Evolutionary conservation across 2,888 invertebrate species (phyloP).

Genomic region (Euplexia lucipara): DNA sequence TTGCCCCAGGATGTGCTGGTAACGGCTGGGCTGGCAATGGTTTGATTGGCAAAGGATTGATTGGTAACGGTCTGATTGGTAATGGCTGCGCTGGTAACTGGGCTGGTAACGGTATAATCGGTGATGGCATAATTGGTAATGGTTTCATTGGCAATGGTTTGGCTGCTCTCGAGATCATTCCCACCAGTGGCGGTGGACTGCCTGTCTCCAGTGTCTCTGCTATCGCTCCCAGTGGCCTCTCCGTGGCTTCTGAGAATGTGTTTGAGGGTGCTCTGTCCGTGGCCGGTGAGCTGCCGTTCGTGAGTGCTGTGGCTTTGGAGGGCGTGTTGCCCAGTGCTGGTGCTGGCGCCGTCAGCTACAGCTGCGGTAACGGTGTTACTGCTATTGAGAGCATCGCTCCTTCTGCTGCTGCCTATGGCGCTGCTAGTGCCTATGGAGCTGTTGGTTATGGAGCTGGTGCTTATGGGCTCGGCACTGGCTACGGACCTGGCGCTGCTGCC

Average conservation of each 20-base stretch:
- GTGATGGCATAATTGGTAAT: constrained; percentile 7
- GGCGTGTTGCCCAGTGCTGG: constrained; percentile 41
- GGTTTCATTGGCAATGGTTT: constrained; percentile 49
- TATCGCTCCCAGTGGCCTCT: constrained; percentile 47
- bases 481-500: constrained; percentile 11
- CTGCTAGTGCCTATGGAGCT: constrained; percentile 5
- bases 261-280: constrained; percentile 49
- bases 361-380: constrained; percentile 42
- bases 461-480: constrained; percentile 3
- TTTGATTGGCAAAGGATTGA: too few relatives aligned
- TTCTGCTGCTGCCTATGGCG: constrained; percentile 21
- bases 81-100: too few relatives aligned
- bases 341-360: constrained; percentile 42
- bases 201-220: constrained; percentile 47
- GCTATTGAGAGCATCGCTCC: constrained; percentile 23
- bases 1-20: constrained; percentile 2
- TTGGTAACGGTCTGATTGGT: neutral
- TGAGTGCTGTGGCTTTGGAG: constrained; percentile 36
- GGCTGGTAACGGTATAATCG: neutral
- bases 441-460: constrained; percentile 1
- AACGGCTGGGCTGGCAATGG: neutral
- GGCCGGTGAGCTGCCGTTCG: constrained; percentile 51
- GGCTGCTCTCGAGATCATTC: constrained; percentile 17
- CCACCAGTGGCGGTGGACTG: constrained; percentile 51
- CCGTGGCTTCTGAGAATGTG: constrained; percentile 53